Evolutionary conservation across 1,140 invertebrate genomes (phyloP), one percentile per base, ranked within the genome.

Genomic region (Halictus rubicundus): DNA sequence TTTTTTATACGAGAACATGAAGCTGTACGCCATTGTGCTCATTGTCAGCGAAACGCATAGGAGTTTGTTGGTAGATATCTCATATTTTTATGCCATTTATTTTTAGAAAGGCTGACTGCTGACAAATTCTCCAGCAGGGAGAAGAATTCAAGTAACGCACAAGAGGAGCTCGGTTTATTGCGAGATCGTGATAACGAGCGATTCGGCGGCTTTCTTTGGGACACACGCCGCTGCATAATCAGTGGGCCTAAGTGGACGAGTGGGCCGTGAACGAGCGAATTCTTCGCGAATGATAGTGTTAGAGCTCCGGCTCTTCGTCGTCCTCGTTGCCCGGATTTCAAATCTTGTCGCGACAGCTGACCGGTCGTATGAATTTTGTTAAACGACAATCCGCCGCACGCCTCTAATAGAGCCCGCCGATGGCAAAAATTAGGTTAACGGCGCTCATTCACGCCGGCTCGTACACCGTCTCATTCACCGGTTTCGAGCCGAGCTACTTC

Each of bases 181-280:
- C 32, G 32, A 74, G 64, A 78, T 42, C 60, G 66, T 64, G 78
- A 84, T 66, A 82, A 69, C 65, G 49, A 80, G 68, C 66, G 71
- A 83, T 83, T 75, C 75, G 77, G 70, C 77, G 57, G 60, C 69
- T 75, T 72, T 73, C 68, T 54, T 46, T 54, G 23, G 59, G 42
- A 54, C 52, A 32, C 49, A 16, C n/a, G 81, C 49, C 60, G 68
- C 23, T 76, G 78, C 52, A 80, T 66, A 82, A 84, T 66, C 16
- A 63, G 65, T 68, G 65, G 54, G 14, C 23, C 60, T 71, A 81
- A 84, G 59, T 73, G 72, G 52, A 80, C 57, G 83, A 68, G 83
- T 85, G 68, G 83, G 83, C 72, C 25, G 83, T 42, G 60, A 63
- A 80, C 49, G 71, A 83, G 78, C 61, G 72, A 84, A 85, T 85